Conservation (phyloP, 1,140 invertebrate genomes). For the Drosophila bipectinata region DNA sequence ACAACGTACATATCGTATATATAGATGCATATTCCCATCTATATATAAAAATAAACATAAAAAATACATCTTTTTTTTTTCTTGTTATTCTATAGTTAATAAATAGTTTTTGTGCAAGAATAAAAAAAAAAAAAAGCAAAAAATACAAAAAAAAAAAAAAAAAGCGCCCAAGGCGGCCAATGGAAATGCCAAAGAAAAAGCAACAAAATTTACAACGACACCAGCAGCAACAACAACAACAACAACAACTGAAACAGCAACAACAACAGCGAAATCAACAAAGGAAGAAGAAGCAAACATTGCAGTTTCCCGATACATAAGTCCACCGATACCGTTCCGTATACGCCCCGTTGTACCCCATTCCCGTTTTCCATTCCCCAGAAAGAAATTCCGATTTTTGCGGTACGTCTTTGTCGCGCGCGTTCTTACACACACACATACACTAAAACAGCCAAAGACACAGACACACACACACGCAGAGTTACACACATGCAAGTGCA, state of each 20-base stretch:
- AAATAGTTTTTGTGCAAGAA: conserved; percentile 27
- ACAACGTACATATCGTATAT: conserved; percentile 2
- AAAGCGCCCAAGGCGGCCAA: conserved; percentile 48
- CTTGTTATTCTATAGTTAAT: conserved; percentile 60
- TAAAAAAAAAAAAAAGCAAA: conserved; percentile 21
- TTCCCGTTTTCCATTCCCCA: neutral
- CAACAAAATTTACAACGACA: conserved; percentile 24
- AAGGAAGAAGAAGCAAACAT: conserved; percentile 20
- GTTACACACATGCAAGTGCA: conserved; percentile 62
- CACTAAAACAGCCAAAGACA: conserved; percentile 10
- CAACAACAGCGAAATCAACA: conserved; percentile 25
- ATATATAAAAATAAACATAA: conserved; percentile 45
- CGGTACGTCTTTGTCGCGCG: conserved; percentile 29
- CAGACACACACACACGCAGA: neutral
- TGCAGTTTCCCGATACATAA: conserved; percentile 50
- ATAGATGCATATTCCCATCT: conserved; percentile 23
- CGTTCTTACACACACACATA: conserved; percentile 22
- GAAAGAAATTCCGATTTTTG: conserved; percentile 2
- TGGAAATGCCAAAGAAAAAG: conserved; percentile 61
- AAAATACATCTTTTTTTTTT: conserved; percentile 47
- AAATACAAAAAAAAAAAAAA: conserved; percentile 42
- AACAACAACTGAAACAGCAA: conserved; percentile 25
- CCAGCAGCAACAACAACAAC: conserved; percentile 11
- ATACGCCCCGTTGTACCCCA: neutral
- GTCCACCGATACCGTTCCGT: conserved; percentile 28